Conservation (phyloP, 2,113 vertebrate species). For the Sebastes fasciatus region DNA sequence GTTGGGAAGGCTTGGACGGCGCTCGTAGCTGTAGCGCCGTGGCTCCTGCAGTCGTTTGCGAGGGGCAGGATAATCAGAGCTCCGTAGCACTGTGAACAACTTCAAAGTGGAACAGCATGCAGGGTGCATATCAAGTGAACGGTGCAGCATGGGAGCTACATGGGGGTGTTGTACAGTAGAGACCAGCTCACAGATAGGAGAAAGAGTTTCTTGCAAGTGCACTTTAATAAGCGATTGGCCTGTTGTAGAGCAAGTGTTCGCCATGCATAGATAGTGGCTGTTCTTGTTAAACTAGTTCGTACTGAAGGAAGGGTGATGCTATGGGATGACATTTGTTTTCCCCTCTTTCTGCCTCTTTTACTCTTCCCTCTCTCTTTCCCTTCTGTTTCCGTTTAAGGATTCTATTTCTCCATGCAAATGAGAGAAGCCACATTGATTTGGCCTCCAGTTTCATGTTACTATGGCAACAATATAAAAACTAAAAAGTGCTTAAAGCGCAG, state of each 20-base stretch:
- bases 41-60: conserved; percentile 56
- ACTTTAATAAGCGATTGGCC: conserved; percentile 47
- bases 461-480: conserved; percentile 85
- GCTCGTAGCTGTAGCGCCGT: conserved; percentile 9
- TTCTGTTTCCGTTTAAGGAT: conserved; percentile 72
- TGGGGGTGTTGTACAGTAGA: conserved; percentile 24
- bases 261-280: conserved; percentile 27
- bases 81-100: conserved; percentile 66
- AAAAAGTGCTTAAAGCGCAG: conserved; percentile 79
- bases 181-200: conserved; percentile 30
- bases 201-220: conserved; percentile 27
- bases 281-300: conserved; percentile 53
- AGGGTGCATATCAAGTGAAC: conserved; percentile 78
- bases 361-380: conserved; percentile 35
- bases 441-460: conserved; percentile 82
- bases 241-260: conserved; percentile 34
- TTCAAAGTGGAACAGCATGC: conserved; percentile 75
- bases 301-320: conserved; percentile 42
- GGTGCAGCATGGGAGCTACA: conserved; percentile 48
- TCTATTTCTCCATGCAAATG: conserved; percentile 81
- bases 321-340: conserved; percentile 58
- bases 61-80: conserved; percentile 71
- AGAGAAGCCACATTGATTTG: conserved; percentile 80
- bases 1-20: conserved; percentile 12
- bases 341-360: conserved; percentile 22